phyloP scores from a whole-genome alignment of 2,797 vertebrate species.

The Podargus strigoides region DNA sequence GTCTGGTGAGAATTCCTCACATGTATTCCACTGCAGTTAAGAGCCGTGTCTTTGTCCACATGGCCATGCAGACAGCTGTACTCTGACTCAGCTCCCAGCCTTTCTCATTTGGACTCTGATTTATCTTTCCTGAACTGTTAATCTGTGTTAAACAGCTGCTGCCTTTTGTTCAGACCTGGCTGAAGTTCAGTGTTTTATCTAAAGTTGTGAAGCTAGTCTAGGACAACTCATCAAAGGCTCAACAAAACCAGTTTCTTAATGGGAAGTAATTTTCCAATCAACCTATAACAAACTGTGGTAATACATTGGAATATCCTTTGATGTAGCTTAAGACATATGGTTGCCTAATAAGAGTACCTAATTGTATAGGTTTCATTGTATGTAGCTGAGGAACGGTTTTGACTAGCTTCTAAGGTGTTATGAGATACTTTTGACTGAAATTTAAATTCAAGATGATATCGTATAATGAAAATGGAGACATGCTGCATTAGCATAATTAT shows the following conservation, averaged over 20 bases:
- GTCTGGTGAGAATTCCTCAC: neutral
- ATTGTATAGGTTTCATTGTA: neutral
- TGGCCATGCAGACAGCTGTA: neutral
- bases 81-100: neutral
- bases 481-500: conserved; percentile 13
- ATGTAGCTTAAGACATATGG: neutral
- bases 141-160: conserved; percentile 12
- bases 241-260: conserved; percentile 27
- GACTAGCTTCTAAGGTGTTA: neutral
- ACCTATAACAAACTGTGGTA: neutral
- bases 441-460: conserved; percentile 1
- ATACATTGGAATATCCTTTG: neutral
- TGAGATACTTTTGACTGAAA: neutral
- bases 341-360: neutral
- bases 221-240: conserved; percentile 18
- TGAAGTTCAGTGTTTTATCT: neutral
- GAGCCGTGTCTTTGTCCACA: neutral
- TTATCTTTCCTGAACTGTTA: neutral
- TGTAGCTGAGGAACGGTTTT: neutral
- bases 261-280: conserved; percentile 50
- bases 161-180: conserved; percentile 8
- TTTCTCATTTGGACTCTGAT: neutral
- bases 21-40: neutral
- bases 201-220: neutral
- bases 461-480: neutral